These are phyloP conservation scores for Hexactinellida sp. DNA, from an alignment of 37 sponge, comb jelly and placozoan species.

Conservation along the genomic window DNA sequence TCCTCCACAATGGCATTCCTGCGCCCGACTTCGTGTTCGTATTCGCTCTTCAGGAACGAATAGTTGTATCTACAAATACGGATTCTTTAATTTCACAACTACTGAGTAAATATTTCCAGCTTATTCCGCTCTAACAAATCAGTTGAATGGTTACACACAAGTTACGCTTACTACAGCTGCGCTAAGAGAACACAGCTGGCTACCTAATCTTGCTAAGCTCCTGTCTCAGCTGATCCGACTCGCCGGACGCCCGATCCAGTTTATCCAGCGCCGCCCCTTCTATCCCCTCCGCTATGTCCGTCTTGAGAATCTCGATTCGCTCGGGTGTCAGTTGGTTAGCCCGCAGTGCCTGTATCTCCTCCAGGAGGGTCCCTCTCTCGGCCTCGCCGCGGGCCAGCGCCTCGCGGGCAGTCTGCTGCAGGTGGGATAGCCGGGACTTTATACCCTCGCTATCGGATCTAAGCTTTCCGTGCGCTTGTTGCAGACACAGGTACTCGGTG, in stretches of 20 bases:
- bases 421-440: not conserved
- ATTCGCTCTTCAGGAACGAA: not conserved
- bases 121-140: not conserved
- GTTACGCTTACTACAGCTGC: too few species aligned
- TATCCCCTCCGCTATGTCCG: not conserved
- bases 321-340: not conserved
- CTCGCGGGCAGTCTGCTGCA: not conserved
- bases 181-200: not conserved
- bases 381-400: not conserved
- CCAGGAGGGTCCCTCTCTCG: not conserved
- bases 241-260: not conserved
- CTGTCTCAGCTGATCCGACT: not conserved
- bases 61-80: not conserved
- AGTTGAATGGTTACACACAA: not conserved
- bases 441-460: not conserved
- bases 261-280: not conserved
- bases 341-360: not conserved
- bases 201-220: not conserved
- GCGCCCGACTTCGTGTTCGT: not conserved
- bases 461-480: not conserved
- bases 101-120: not conserved
- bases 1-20: slow-evolving; percentile 10
- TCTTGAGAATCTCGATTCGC: not conserved
- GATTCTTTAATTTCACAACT: too few species aligned
- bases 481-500: not conserved